Evolutionary conservation across 1,140 invertebrate species (phyloP).

Genomic region (Drosophila guanche): DNA sequence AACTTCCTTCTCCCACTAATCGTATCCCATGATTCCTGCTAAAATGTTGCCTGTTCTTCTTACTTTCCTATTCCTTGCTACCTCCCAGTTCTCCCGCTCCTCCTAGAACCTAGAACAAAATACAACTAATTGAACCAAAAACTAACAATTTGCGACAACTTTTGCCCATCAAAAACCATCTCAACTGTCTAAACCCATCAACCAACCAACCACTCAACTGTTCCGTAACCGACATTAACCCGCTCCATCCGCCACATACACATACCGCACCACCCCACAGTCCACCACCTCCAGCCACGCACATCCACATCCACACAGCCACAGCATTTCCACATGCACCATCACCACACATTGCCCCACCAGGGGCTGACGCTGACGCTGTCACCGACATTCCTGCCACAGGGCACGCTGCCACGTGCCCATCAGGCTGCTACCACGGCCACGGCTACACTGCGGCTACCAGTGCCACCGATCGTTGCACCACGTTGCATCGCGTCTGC

Average conservation of each 20-base stretch:
- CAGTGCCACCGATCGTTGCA: too few species aligned
- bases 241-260: slow-evolving; percentile 10
- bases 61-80: background rate
- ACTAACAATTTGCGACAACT: slow-evolving; percentile 48
- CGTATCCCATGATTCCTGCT: too few species aligned
- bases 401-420: slow-evolving; percentile 58
- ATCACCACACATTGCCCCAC: slow-evolving; percentile 41
- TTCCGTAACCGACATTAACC: slow-evolving; percentile 54
- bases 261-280: slow-evolving; percentile 32
- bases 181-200: slow-evolving; percentile 10
- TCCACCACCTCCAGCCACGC: slow-evolving; percentile 39
- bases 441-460: too few species aligned
- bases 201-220: slow-evolving; percentile 27
- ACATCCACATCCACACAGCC: slow-evolving; percentile 43
- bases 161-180: slow-evolving; percentile 30
- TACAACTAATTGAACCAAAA: slow-evolving; percentile 21
- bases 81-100: background rate
- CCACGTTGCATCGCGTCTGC: slow-evolving; percentile 54
- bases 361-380: slow-evolving; percentile 2
- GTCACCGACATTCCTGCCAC: too few species aligned
- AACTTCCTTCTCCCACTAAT: background rate
- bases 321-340: slow-evolving; percentile 43
- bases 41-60: background rate
- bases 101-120: background rate
- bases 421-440: slow-evolving; percentile 48